Base-by-base conservation (phyloP, 1,140 invertebrate species). In the Drosophila serrata region DNA sequence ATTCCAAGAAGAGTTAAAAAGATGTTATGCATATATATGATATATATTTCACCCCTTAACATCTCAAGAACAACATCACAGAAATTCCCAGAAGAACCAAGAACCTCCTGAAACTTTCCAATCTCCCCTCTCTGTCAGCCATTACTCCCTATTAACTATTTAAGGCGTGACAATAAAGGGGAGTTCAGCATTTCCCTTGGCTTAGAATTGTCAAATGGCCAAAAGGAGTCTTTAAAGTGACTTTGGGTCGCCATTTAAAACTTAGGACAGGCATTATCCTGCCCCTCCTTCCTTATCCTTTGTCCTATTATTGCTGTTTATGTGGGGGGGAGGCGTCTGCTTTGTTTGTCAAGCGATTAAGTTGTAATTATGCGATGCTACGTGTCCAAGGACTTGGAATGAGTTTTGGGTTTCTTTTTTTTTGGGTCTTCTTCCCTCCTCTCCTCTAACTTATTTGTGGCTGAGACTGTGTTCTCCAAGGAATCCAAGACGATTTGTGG, bases 301-400 rank as follows among this genome's bases (percentile, higher is more conserved):
- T 13, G 27, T 11, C 2, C 31, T 82, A 68, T 55, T 65, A 69
- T 73, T 72, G 59, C 56, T 79, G 67, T 87, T 88, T 79, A 76
- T 82, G 81, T 81, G 60, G 75, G 62, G 86, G 84, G 24, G 24
- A 2, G 24, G 24, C 68, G 84, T 79, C 63, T 88, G 80, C 60
- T 88, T 87, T 87, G 82, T 87, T 87, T 87, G 84, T 88, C 65
- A 82, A 88, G 80, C 82, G 82, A 87, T 87, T 87, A 87, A 87
- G 82, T 88, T 88, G 82, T 87, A 87, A 87, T 87, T 87, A 87
- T 87, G 79, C 84, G 79, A 77, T 67, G 82, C 84, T 80, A 87
- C 82, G 82, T 88, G 82, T 79, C 72, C 69, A 60, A 68, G 59
- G 58, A 48, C 55, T 73, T 57, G 40, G 59, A 63, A 72, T 70